phyloP scores from a whole-genome alignment of 1,140 invertebrate genomes.

The Nomia melanderi region DNA sequence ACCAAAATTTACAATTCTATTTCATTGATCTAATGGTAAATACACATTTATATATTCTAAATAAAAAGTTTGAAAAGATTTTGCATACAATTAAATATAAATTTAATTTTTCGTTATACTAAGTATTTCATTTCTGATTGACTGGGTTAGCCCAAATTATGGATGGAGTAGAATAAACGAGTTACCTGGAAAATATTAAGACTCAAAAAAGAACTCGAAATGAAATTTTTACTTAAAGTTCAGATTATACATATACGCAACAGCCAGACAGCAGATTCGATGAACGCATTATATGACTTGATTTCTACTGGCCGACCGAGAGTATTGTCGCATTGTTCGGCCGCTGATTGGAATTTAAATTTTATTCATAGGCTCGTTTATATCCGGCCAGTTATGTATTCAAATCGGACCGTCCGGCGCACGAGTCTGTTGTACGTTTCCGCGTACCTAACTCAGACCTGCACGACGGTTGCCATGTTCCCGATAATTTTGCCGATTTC shows the following conservation, averaged over 20 bases:
- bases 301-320: conserved; percentile 53
- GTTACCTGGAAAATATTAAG: too few species aligned
- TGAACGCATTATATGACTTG: conserved; percentile 44
- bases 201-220: too few species aligned
- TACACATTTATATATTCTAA: too few species aligned
- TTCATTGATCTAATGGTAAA: too few species aligned
- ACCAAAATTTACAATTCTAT: too few species aligned
- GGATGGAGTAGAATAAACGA: too few species aligned
- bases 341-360: conserved; percentile 75
- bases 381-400: conserved; percentile 75
- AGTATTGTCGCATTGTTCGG: conserved; percentile 72
- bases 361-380: conserved; percentile 77
- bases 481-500: conserved; percentile 67
- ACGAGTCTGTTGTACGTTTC: conserved; percentile 42
- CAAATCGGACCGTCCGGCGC: conserved; percentile 67
- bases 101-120: too few species aligned
- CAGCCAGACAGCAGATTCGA: conserved; percentile 23
- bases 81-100: too few species aligned
- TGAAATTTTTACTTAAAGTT: not conserved
- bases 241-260: not conserved
- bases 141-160: too few species aligned
- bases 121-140: too few species aligned
- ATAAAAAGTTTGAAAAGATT: too few species aligned
- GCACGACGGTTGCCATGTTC: conserved; percentile 28
- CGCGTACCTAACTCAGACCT: conserved; percentile 39